Evolutionary conservation across 2,797 vertebrate species (phyloP), one percentile per base, ranked within the genome.

Genomic region (Aselliscus stoliczkanus): DNA sequence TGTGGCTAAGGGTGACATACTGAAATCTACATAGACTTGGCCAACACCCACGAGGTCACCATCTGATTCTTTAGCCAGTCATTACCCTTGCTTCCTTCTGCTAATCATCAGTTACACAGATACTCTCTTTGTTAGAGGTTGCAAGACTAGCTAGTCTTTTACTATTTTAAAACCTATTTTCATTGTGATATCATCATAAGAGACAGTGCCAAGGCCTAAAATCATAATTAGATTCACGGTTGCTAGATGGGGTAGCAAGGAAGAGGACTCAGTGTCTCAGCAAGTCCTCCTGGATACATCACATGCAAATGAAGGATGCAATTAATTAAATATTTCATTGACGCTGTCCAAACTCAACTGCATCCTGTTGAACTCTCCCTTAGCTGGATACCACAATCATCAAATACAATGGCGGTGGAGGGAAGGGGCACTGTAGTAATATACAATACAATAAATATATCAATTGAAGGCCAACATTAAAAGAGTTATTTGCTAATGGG

Each of bases 401-500:
- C 97, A 97, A 97, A 98, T 75, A 96, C 93, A 97, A 97, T 96
- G 94, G 97, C 81, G 97, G 96, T 96, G 82, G 97, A 96, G 95
- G 96, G 90, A 97, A 97, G 90, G 95, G 97, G 96, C 72, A 13
- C 14, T 96, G 97, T 82, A 98, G 97, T 82, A 98, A 98, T 97
- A 97, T 91, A 96, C 98, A 97, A 97, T 97, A 98, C 97, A 98
- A 98, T 98, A 98, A 98, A 98, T 97, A 98, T 98, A 98, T 98
- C 98, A 98, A 97, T 97, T 98, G 98, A 98, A 98, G 98, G 98
- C 98, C 98, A 98, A 98, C 98, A 98, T 98, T 99, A 98, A 98
- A 98, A 98, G 98, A 98, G 98, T 98, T 99, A 98, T 99, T 98
- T 99, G 98, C 98, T 98, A 98, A 98, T 98, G 98, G 98, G 98